These are phyloP conservation scores for Leuciscus idus DNA, from an alignment of 2,113 vertebrate species.

Conservation along the genomic window DNA sequence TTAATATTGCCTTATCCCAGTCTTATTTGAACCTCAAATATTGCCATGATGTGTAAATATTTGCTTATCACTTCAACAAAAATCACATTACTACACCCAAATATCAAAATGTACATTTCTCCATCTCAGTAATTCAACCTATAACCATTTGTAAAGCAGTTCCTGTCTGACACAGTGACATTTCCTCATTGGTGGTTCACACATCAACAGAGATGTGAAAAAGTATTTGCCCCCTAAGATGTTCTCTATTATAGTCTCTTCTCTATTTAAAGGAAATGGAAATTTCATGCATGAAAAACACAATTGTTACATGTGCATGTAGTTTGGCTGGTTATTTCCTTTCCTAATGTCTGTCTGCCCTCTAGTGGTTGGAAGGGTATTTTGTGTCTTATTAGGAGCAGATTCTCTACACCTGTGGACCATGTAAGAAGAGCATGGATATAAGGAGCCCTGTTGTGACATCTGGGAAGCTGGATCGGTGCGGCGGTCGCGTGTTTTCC, in stretches of 20 bases:
- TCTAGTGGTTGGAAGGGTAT: no score
- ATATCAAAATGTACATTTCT: not conserved
- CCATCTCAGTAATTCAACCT: not conserved
- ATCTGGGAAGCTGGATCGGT: no score
- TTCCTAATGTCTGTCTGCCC: no score
- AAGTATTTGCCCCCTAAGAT: not conserved
- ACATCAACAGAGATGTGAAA: not conserved
- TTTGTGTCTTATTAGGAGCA: no score
- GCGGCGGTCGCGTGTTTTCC: no score
- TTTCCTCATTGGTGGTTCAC: not conserved
- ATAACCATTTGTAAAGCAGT: not conserved
- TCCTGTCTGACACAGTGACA: not conserved
- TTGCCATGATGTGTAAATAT: not conserved
- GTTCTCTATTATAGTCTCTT: not conserved
- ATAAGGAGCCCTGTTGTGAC: no score
- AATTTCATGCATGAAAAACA: not conserved
- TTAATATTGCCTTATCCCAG: not conserved
- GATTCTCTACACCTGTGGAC: no score
- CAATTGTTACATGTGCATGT: not conserved
- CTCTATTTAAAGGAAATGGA: not conserved
- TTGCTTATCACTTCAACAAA: not conserved
- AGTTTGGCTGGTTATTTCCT: no score
- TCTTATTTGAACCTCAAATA: not conserved
- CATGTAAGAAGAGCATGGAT: no score
- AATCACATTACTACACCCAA: not conserved